These are phyloP conservation scores for Pollenia labialis DNA, from an alignment of 2,888 invertebrate species.

Conservation along the genomic window DNA sequence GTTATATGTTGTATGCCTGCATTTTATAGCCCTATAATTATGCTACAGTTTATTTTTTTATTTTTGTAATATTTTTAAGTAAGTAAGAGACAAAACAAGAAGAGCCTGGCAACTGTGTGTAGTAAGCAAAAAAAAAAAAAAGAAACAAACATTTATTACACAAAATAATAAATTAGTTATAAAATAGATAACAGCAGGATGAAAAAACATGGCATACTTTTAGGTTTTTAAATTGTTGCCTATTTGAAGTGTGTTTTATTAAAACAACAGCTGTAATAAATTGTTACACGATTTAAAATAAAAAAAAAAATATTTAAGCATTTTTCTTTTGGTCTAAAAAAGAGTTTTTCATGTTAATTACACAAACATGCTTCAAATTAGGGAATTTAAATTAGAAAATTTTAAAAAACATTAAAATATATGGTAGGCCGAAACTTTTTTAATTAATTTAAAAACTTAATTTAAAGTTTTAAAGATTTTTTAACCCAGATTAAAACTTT, in stretches of 20 bases:
- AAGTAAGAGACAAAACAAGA: neutral
- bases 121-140: neutral
- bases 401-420: too few species aligned
- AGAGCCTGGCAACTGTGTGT: neutral
- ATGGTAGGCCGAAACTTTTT: too few species aligned
- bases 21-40: conserved; percentile 60
- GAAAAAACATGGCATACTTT: conserved; percentile 23
- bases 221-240: conserved; percentile 31
- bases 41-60: conserved; percentile 38
- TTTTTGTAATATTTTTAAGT: neutral
- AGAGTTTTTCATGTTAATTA: neutral
- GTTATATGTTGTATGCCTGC: conserved; percentile 52
- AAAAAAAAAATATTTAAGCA: conserved; percentile 34
- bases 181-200: neutral
- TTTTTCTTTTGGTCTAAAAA: neutral
- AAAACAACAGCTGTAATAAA: conserved; percentile 42
- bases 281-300: conserved; percentile 39
- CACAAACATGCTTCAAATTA: too few species aligned
- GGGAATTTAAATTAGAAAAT: too few species aligned
- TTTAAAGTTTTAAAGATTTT: too few species aligned
- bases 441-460: too few species aligned
- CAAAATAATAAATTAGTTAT: conserved; percentile 41
- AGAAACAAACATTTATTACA: neutral
- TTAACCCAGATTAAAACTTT: too few species aligned
- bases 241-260: conserved; percentile 25